Base-by-base conservation (phyloP, 2,797 vertebrate species). In the Halcyon badia region DNA sequence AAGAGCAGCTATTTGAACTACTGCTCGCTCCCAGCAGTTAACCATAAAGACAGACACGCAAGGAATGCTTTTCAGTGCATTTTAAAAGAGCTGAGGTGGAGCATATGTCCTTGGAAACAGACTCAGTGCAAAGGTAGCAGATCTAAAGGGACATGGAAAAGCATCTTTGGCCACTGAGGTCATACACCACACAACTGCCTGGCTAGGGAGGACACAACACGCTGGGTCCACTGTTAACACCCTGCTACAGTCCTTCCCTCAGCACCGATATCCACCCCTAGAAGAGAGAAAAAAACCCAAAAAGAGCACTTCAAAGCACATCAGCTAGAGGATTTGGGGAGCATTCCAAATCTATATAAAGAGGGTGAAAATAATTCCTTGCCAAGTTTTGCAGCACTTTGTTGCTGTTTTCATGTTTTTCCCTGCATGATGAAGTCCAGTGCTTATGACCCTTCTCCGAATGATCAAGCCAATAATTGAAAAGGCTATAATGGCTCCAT, bases 151-250 rank as follows among this genome's bases (percentile, higher is more conserved):
- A 28, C 1, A 1, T 42, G 54, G 30, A 77, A 54, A 42, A 84
- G 30, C 48, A 80, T 25, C 80, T 84, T 75, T n/a, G n/a, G 33
- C 65, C 3, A 2, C 48, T 66, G 75, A 76, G 64, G 49, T 68
- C 35, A 31, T 13, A 56, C 11, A 26, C 17, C 2, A 0, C 24
- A 25, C n/a, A 54, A 14, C 44, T 15, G 30, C 6, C 25, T 20
- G 19, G 35, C n/a, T 49, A 35, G 5, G 0, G 3, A 61, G 71
- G 77, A 58, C 33, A 17, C 31, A 0, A 1, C 39, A 37, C 0
- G 1, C 16, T 31, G 24, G 8, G 33, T 30, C 56, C 39, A 52
- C 18, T n/a, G 21, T 37, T 25, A 35, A 72, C 1, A 1, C 24
- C n/a, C 60, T 35, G 37, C 33, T 51, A 5, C 33, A 41, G 19